Base-by-base conservation (phyloP, 1,140 invertebrate genomes). In the Cherax quadricarinatus region DNA sequence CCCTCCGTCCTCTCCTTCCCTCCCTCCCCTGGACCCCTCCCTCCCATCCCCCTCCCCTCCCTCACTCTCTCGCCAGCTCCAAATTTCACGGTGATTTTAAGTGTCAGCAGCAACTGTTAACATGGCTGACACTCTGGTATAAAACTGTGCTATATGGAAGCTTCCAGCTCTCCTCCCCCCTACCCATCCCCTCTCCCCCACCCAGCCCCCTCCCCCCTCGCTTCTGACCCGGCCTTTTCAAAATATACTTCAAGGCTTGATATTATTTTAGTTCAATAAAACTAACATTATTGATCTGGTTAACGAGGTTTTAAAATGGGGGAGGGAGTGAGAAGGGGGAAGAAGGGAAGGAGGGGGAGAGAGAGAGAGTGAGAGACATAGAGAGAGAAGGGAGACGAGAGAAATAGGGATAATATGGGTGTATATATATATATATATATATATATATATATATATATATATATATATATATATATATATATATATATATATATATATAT, bases 241-340 rank as follows among this genome's bases (percentile, higher is more conserved):
- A 86, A 86, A 86, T 86, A 70, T 86, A 66, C 62, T 86, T 86
- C 62, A 7, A 70, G 57, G 51, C 75, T 24, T 53, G 4, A 9
- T 82, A 53, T 82, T 82, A n/a, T 66, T 81, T 62, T 88, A 60
- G 24, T n/a, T 41, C 87, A 62, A 88, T 89, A 89, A 89, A 89
- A 89, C 88, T 89, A 89, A 89, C 88, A 89, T 83, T 89, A 89
- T 89, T 89, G 88, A 89, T 82, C 87, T 88, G 79, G 87, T 1
- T 88, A 88, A 88, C 87, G 87, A 89, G 88, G 70, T 89, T 89
- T 89, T 89, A 89, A 89, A 89, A 89, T 81, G 18, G 30, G 66
- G 82, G 57, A 84, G 5, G 51, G 41, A 21, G 57, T 10, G 70
- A 7, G 84, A 5, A 3, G 62, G 30, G 82, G 49, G 51, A 24